phyloP scores from a whole-genome alignment of 2,113 vertebrate genomes.

The Cochlearius cochlearius region DNA sequence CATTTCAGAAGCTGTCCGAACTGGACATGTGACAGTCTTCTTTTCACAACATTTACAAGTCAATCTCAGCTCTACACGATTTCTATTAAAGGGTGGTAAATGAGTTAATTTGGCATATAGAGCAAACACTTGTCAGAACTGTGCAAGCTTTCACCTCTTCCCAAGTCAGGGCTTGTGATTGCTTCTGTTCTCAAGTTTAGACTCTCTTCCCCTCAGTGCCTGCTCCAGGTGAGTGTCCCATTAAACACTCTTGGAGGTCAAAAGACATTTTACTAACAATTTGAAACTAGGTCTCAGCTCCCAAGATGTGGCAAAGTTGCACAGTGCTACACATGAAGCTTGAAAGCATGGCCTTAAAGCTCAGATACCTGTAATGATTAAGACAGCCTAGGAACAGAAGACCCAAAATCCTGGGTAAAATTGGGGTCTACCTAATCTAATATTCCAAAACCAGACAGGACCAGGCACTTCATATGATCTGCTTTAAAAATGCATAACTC shows the following conservation, averaged over 20 bases:
- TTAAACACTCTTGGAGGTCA: background rate
- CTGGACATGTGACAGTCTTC: background rate
- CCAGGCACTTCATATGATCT: background rate
- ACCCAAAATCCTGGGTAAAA: background rate
- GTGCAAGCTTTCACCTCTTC: background rate
- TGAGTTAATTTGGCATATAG: background rate
- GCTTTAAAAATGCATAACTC: background rate
- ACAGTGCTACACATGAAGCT: background rate
- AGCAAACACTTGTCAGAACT: background rate
- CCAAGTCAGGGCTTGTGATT: background rate
- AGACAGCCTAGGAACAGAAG: background rate
- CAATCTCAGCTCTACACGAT: background rate
- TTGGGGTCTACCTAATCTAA: background rate
- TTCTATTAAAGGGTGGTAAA: background rate
- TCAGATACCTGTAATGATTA: rapidly evolving
- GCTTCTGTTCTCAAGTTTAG: background rate
- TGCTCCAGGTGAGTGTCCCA: background rate
- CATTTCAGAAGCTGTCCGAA: background rate
- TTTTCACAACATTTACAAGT: background rate
- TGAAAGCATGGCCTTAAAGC: background rate
- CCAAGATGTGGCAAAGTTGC: background rate
- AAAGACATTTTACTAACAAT: background rate
- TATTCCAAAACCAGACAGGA: background rate
- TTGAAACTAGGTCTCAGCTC: background rate
- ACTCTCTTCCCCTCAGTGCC: background rate